Base-by-base conservation (phyloP, 2,888 invertebrate species). In the Tiliacea aurago region DNA sequence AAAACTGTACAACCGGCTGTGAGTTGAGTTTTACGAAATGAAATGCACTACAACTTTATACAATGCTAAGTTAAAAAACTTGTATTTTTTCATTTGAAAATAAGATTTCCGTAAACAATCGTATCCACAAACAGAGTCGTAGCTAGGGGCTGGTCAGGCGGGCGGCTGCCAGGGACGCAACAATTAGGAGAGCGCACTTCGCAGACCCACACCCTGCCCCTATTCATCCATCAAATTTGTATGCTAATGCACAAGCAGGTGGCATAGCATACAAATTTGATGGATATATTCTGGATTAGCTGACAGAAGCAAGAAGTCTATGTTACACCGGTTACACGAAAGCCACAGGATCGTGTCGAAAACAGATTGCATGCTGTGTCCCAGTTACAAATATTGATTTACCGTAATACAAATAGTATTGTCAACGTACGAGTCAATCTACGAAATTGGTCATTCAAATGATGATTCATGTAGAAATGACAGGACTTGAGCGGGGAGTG, bases 1-100 rank as follows among this genome's bases (percentile, higher is more conserved):
- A 87, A 89, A 90, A 91, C 88, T 85, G 88, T 89, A 89, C 80
- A 87, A 87, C 85, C 86, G 85, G 87, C 80, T 85, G 49, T 69
- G 74, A 66, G 65, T 67, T 69, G 79, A 83, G 80, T 87, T 89
- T 88, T 84, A 79, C 87, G 83, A 87, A 86, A 84, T 84, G 63
- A 80, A 49, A 73, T 49, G 43, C 51, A 58, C 13, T 53, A 78
- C 33, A 55, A 58, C 23, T n/a, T 59, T 45, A 51, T 28, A 9
- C 15, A 59, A 51, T 3, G 10, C 20, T 15, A 55, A 33, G 20
- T 53, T 28, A 6, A 18, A n/a, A 33, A 7, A 28, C 1, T 1
- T 20, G 1, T 55, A n/a, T n/a, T n/a, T 62, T 28, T 23, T 20
- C 13, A 49, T 55, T 64, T 33, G n/a, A 10, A 33, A 55, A 37